Base-by-base conservation (phyloP, 2,113 vertebrate genomes). In the Bufo bufo region DNA sequence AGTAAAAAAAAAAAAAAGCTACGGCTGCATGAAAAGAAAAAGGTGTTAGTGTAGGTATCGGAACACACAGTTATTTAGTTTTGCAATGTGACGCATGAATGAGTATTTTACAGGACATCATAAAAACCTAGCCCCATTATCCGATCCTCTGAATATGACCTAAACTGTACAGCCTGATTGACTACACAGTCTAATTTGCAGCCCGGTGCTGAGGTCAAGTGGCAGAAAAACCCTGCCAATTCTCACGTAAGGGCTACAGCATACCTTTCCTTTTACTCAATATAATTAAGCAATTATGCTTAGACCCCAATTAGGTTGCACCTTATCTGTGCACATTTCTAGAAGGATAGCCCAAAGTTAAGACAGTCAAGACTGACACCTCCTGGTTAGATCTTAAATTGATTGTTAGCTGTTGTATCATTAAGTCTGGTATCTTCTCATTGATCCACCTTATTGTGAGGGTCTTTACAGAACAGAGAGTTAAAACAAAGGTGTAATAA, bases 311-410 rank as follows among this genome's bases (percentile, higher is more conserved):
- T 74, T 74, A 74, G 8, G 13, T 8, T 45, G 13, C 16, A 3
- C 6, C 33, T 74, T 50, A 20, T 75, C 72, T 75, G 45, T 50
- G 17, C 50, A 74, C 43, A 74, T 45, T 75, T 20, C 6, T 17
- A 47, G 71, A 47, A 14, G 19, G 71, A 74, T 71, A 50, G 19
- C 17, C 45, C 20, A 11, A 75, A 75, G 47, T 17, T 20, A 50
- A 75, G 72, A 47, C 72, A 75, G 72, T 75, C 10, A 75, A 75
- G 72, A 50, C 72, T 75, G 72, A 75, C 72, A 75, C 72, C 72
- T 75, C 72, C 72, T 75, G 72, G 72, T 50, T 75, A 20, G 45
- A 75, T 75, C 45, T 20, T 17, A 75, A 17, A 74, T 3, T 49
- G 47, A 75, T 75, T 75, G 72, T 75, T 75, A 75, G 72, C 47